Evolutionary conservation across 2,113 vertebrate genomes (phyloP).

Genomic region (Channa argus): DNA sequence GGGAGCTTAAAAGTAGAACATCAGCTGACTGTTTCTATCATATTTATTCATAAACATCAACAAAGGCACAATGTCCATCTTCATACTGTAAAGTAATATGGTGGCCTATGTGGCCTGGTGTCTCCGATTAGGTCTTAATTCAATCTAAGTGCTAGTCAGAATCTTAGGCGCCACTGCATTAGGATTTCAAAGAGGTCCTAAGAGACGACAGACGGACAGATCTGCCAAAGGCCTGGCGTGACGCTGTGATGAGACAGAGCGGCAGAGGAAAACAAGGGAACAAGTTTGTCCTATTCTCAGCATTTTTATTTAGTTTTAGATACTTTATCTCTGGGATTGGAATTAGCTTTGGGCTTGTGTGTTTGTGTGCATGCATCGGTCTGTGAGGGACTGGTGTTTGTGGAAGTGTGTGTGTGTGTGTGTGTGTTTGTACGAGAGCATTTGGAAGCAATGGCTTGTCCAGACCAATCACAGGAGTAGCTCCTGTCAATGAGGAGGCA

Average conservation of each 20-base stretch:
- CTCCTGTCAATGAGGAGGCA: conserved; percentile 83
- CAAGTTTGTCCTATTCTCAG: conserved; percentile 60
- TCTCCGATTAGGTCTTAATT: conserved; percentile 81
- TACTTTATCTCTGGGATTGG: conserved; percentile 55
- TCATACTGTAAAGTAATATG: conserved; percentile 71
- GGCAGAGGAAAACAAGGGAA: conserved; percentile 57
- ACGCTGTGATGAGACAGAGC: conserved; percentile 56
- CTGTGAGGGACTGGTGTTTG: background rate
- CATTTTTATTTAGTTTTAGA: conserved; percentile 56
- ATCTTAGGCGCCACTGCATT: conserved; percentile 77
- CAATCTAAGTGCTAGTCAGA: conserved; percentile 75
- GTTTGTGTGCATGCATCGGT: conserved; percentile 6
- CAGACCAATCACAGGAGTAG: conserved; percentile 79
- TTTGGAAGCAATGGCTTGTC: conserved; percentile 85
- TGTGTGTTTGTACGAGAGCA: conserved; percentile 43
- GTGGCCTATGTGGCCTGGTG: conserved; percentile 67
- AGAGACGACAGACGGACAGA: conserved; percentile 66
- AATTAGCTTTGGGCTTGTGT: conserved; percentile 42
- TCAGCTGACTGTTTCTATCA: conserved; percentile 63
- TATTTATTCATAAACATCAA: conserved; percentile 58
- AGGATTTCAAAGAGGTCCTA: conserved; percentile 71
- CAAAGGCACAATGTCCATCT: conserved; percentile 65
- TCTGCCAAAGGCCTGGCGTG: conserved; percentile 71
- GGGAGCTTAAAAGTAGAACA: conserved; percentile 20
- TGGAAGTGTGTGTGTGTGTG: background rate